phyloP scores from a whole-genome alignment of 2,888 invertebrate species.

The Lochmaea capreae region DNA sequence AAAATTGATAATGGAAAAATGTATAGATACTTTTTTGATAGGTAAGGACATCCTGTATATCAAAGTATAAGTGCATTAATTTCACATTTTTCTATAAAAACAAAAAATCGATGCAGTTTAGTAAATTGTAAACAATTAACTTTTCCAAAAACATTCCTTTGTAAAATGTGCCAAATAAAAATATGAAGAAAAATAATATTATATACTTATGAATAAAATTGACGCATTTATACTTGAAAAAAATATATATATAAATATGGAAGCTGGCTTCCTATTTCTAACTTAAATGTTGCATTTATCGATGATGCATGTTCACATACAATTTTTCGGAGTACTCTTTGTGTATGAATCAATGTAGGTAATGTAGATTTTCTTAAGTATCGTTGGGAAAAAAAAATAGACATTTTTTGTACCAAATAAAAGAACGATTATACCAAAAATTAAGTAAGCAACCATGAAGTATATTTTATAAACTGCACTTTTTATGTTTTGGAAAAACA shows the following conservation, averaged over 20 bases:
- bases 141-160: background rate
- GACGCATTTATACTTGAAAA: slow-evolving; percentile 4
- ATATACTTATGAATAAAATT: background rate
- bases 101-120: background rate
- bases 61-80: slow-evolving; percentile 15
- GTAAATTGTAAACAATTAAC: background rate
- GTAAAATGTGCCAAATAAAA: slow-evolving; percentile 17
- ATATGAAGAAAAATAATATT: slow-evolving; percentile 1
- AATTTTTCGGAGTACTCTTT: slow-evolving; percentile 21
- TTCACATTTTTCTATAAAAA: background rate
- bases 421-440: slow-evolving; percentile 1
- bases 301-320: slow-evolving; percentile 3
- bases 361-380: slow-evolving; percentile 20
- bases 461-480: slow-evolving; percentile 17
- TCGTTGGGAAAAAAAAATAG: background rate
- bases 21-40: background rate
- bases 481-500: slow-evolving; percentile 5
- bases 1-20: background rate
- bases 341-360: slow-evolving; percentile 19
- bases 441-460: slow-evolving; percentile 4
- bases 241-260: background rate
- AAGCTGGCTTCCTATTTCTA: slow-evolving; percentile 22
- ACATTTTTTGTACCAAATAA: slow-evolving; percentile 6
- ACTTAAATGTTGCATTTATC: slow-evolving; percentile 17
- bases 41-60: slow-evolving; percentile 3